Conservation (phyloP, 2,888 invertebrate genomes). For the Gastrophysa polygoni region DNA sequence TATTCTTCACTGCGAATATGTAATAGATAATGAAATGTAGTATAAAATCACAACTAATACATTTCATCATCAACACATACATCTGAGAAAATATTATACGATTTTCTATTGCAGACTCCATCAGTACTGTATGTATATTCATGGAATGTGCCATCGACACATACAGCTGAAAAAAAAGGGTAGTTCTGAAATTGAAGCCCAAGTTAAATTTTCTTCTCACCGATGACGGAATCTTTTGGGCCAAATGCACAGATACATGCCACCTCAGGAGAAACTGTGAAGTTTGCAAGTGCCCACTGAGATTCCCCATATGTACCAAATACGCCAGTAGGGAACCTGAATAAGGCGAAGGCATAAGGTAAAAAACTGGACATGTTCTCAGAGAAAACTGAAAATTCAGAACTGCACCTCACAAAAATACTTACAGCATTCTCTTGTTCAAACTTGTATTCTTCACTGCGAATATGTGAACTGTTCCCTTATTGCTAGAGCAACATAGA, state of each 20-base stretch:
- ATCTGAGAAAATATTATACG: conserved; percentile 84
- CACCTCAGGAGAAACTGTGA: conserved; percentile 76
- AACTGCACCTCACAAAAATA: no score
- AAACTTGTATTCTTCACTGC: conserved; percentile 72
- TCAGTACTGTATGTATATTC: conserved; percentile 86
- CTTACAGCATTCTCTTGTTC: conserved; percentile 69
- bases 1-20: conserved; percentile 79
- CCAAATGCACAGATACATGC: conserved; percentile 79
- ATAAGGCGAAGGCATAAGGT: no score
- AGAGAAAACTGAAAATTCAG: not conserved
- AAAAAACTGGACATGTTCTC: no score
- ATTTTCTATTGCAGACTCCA: conserved; percentile 81
- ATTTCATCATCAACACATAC: conserved; percentile 81
- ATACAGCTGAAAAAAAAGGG: conserved; percentile 76
- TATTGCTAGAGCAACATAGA: conserved; percentile 85
- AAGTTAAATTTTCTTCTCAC: conserved; percentile 59
- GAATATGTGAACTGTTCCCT: conserved; percentile 89
- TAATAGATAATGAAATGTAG: no score
- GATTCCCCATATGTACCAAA: conserved; percentile 73
- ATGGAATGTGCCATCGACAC: conserved; percentile 89
- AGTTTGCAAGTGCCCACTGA: conserved; percentile 73
- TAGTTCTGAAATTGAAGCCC: no score
- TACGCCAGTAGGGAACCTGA: no score
- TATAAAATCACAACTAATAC: not conserved
- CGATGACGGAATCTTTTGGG: conserved; percentile 68